phyloP scores from a whole-genome alignment of 2,888 invertebrate species.

The Mimumesa dahlbomi region DNA sequence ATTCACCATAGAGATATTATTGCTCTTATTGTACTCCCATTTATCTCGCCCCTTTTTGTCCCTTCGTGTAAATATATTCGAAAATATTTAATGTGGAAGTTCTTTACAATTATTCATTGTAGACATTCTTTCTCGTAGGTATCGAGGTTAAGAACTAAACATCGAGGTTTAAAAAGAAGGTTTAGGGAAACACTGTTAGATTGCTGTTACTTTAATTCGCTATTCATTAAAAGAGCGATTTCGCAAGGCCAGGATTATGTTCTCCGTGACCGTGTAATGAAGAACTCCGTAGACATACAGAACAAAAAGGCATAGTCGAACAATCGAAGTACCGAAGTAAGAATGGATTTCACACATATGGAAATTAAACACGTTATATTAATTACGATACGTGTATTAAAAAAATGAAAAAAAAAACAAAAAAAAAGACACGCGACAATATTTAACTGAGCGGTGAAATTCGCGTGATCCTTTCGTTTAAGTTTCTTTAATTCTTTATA shows the following conservation, averaged over 20 bases:
- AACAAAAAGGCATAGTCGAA: slow-evolving; percentile 43
- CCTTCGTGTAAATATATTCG: slow-evolving; percentile 60
- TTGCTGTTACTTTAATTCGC: slow-evolving; percentile 3
- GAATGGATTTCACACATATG: slow-evolving; percentile 21
- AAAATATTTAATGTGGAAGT: too few relatives aligned
- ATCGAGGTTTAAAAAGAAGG: slow-evolving; percentile 7
- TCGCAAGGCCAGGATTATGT: slow-evolving; percentile 4
- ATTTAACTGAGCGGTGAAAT: slow-evolving; percentile 11
- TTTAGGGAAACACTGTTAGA: neutral
- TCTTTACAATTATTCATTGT: too few relatives aligned
- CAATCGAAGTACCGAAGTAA: slow-evolving; percentile 17
- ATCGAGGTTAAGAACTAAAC: slow-evolving; percentile 6
- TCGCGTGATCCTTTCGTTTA: slow-evolving; percentile 27
- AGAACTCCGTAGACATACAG: slow-evolving; percentile 70
- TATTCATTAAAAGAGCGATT: slow-evolving; percentile 8
- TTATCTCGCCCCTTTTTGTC: slow-evolving; percentile 27
- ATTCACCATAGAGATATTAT: slow-evolving; percentile 46
- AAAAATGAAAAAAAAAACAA: slow-evolving; percentile 44
- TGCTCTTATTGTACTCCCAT: slow-evolving; percentile 69
- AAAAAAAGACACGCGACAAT: slow-evolving; percentile 36
- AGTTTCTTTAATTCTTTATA: slow-evolving; percentile 43
- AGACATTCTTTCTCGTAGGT: slow-evolving; percentile 17
- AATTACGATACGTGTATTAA: too few relatives aligned
- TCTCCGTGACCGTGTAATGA: slow-evolving; percentile 46
- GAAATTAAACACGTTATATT: slow-evolving; percentile 49